Evolutionary conservation across 2,113 vertebrate genomes (phyloP).

Genomic region (Anarrhichthys ocellatus): DNA sequence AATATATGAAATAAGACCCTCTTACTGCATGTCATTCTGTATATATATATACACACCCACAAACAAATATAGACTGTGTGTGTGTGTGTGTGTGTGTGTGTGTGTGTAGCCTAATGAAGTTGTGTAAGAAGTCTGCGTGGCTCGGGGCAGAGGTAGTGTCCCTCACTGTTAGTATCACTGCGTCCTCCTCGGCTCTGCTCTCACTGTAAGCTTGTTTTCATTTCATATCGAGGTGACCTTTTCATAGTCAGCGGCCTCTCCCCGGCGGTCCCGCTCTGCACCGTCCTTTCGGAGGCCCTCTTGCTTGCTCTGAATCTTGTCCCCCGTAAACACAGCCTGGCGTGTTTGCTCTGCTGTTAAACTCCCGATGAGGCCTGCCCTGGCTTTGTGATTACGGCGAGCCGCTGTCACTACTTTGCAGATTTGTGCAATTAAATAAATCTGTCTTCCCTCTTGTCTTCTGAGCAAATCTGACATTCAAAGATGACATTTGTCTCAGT

Average conservation of each 20-base stretch:
- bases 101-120: conserved; percentile 50
- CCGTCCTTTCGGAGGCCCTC: conserved; percentile 44
- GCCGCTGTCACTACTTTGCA: conserved; percentile 48
- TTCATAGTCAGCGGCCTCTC: conserved; percentile 65
- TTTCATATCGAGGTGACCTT: conserved; percentile 79
- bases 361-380: conserved; percentile 42
- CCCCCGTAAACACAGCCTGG: conserved; percentile 33
- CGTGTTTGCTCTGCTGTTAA: conserved; percentile 30
- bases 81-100: conserved; percentile 16
- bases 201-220: conserved; percentile 73
- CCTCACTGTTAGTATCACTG: conserved; percentile 75
- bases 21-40: conserved; percentile 9
- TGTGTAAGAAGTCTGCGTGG: conserved; percentile 60
- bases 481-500: conserved; percentile 79
- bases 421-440: conserved; percentile 68
- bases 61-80: not conserved
- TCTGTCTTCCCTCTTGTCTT: conserved; percentile 72
- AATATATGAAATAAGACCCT: not conserved
- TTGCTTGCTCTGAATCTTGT: conserved; percentile 50
- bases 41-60: not conserved
- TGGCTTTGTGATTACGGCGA: conserved; percentile 42
- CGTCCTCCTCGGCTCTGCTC: conserved; percentile 58
- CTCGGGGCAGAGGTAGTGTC: conserved; percentile 75
- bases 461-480: conserved; percentile 81
- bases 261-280: conserved; percentile 29